phyloP scores from a whole-genome alignment of 2,888 invertebrate species.

The Amphipoea oculea region DNA sequence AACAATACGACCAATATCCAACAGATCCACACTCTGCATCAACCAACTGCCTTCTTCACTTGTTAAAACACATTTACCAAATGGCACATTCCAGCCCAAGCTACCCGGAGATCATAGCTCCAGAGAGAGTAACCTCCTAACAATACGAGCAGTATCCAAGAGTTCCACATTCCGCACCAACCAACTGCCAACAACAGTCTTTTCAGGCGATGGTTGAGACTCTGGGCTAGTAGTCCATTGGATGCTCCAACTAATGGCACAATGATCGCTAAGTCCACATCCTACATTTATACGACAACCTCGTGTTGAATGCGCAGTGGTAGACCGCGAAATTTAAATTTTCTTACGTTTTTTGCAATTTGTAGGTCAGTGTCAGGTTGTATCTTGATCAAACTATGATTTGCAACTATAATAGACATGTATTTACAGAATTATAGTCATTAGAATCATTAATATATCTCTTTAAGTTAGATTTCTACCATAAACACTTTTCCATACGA shows the following conservation, averaged over 20 bases:
- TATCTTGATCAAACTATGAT: no score
- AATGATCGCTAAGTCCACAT: neutral
- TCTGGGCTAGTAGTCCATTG: neutral
- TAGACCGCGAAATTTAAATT: no score
- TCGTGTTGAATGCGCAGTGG: no score
- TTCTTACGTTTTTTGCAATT: no score
- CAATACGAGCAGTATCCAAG: neutral
- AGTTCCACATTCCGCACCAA: neutral
- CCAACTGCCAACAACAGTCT: neutral
- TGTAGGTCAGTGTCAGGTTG: no score
- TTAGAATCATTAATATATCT: no score
- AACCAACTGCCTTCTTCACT: neutral
- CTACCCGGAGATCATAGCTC: neutral
- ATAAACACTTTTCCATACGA: no score
- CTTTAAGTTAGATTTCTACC: no score
- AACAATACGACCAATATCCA: neutral
- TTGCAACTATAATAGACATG: no score
- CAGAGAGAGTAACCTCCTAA: neutral
- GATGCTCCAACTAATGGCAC: neutral
- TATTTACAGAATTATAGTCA: no score
- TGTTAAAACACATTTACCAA: no score
- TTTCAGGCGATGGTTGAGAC: neutral
- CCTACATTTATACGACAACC: neutral
- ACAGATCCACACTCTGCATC: no score
- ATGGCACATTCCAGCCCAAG: neutral